Conservation (phyloP, 2,113 vertebrate genomes). For the Chamaetylas fuelleborni region DNA sequence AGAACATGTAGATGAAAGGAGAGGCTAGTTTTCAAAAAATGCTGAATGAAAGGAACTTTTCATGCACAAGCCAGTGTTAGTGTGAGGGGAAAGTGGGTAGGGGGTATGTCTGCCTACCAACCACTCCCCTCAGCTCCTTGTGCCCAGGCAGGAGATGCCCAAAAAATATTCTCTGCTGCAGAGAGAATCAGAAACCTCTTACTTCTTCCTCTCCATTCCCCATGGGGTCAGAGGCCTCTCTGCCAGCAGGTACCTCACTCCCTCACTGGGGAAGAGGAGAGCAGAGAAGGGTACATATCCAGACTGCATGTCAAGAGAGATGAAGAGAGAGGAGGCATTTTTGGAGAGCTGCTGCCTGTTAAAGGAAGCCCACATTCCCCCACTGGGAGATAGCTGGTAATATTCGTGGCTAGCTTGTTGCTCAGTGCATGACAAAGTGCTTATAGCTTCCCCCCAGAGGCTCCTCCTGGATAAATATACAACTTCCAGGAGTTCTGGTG, state of each 20-base stretch:
- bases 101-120: not conserved
- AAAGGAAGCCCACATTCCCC: not conserved
- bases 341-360: not conserved
- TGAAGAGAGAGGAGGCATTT: not conserved
- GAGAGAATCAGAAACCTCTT: not conserved
- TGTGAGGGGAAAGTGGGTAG: not conserved
- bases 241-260: not conserved
- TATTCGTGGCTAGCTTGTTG: not conserved
- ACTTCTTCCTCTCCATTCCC: not conserved
- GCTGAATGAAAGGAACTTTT: not conserved
- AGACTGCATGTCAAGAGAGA: not conserved
- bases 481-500: constrained; percentile 36
- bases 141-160: not conserved
- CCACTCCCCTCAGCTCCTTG: not conserved
- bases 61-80: not conserved
- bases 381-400: not conserved
- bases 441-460: constrained; percentile 8
- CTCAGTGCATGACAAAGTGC: constrained; percentile 3
- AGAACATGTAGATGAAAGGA: not conserved
- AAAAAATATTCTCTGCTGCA: not conserved
- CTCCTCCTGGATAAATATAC: constrained; percentile 23
- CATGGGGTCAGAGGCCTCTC: not conserved
- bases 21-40: not conserved
- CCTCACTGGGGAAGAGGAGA: not conserved
- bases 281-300: not conserved